phyloP scores from a whole-genome alignment of 2,797 vertebrate genomes.

The Neosilurus mollespiculum region DNA sequence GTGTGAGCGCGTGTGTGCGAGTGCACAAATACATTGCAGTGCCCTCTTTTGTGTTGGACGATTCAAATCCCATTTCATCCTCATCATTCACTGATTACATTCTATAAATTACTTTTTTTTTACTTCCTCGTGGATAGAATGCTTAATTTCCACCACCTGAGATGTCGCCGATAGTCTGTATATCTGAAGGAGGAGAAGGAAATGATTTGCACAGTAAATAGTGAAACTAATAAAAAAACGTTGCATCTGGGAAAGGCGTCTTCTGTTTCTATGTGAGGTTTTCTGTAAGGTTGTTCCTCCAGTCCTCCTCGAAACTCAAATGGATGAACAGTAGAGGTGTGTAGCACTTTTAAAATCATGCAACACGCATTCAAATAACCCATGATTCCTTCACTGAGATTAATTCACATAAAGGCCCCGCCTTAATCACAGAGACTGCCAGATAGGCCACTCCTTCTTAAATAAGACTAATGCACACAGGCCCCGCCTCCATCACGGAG shows the following conservation, averaged over 20 bases:
- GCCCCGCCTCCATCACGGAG: neutral
- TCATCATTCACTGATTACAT: slow-evolving; percentile 27
- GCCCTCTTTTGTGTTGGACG: slow-evolving; percentile 32
- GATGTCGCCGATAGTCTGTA: neutral
- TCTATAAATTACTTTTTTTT: slow-evolving; percentile 3
- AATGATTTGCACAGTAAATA: neutral
- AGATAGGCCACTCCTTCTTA: neutral
- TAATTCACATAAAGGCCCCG: neutral
- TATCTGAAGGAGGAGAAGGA: neutral
- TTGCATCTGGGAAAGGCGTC: neutral
- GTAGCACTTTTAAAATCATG: neutral
- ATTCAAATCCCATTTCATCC: slow-evolving; percentile 1
- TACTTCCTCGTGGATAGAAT: neutral
- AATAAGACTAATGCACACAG: neutral
- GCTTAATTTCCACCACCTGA: neutral
- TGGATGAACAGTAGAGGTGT: neutral
- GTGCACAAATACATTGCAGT: neutral
- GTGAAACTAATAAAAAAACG: neutral
- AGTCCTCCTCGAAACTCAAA: neutral
- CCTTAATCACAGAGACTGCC: too few relatives aligned
- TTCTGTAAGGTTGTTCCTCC: neutral
- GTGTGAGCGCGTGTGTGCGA: neutral
- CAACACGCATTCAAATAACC: neutral
- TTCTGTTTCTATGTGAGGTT: neutral
- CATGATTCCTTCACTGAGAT: neutral